Evolutionary conservation across 2,113 vertebrate species (phyloP), one percentile per base, ranked within the genome.

Genomic region (Platichthys stellatus): DNA sequence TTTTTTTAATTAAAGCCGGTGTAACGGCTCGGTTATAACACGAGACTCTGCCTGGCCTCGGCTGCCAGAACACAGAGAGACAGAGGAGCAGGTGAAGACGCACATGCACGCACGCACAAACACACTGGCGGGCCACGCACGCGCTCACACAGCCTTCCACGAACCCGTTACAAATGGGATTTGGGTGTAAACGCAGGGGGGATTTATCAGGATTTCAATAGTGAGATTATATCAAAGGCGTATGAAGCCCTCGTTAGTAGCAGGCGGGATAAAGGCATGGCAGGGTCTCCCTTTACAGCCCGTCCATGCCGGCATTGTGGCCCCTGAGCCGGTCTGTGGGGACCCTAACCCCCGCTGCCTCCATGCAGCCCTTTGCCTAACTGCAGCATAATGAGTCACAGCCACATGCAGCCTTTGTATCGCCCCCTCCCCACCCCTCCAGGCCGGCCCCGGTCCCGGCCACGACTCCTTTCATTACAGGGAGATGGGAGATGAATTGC

Each of bases 171-270:
- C 94, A 95, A 97, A 97, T 96, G 95, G 96, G 97, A 99, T 98
- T 98, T 96, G 94, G 95, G 92, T 94, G 81, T 93, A 95, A 95
- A 94, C 94, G 95, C 90, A 93, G 93, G 95, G 74, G 93, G 96
- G 95, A 95, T 96, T 97, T 96, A 96, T 95, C 94, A 93, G 95
- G 95, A 95, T 96, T 96, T 98, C 95, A 96, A 96, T 97, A 93
- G 95, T 95, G 94, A 97, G 96, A 94, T 96, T 94, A 95, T 96
- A 97, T 98, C 96, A 97, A 96, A 97, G 95, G 95, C 95, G 93
- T 93, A 96, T 96, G 96, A 98, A 97, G 93, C 93, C 94, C 97
- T 98, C 95, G 95, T 98, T 97, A 98, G 96, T 91, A 93, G 94
- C 88, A 20, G 83, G 91, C 84, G 91, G 94, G 92, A 97, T 95